Base-by-base conservation (phyloP, 2,113 vertebrate species). In the Cichladusa arquata region DNA sequence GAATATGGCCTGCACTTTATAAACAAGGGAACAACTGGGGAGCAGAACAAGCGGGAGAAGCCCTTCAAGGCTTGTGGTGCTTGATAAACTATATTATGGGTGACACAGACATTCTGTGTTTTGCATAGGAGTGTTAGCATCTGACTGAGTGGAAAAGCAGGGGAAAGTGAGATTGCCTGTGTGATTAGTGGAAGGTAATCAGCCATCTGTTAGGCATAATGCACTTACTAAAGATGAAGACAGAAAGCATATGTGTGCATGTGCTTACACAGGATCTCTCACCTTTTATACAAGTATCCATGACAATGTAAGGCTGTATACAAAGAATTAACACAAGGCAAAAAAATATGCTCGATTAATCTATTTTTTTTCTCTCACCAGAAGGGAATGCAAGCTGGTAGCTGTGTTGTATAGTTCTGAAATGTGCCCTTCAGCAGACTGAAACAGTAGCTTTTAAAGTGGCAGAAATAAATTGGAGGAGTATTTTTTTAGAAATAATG, bases 111-210 rank as follows among this genome's bases (percentile, higher is more conserved):
- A 12, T n/a, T 36, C 36, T 50, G 0, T 81, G 65, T 64, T 95
- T 81, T 88, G 80, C 86, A 79, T 51, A 38, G 88, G 57, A 65
- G 67, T 8, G 5, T 86, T 88, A 89, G 56, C 44, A 66, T 79
- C 81, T 96, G 91, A 90, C 61, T 69, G 80, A 97, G 93, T 1
- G 4, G 88, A 95, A 90, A 95, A 90, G 71, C 81, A 57, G 50
- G 69, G 85, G 87, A 81, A 89, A 87, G 66, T 1, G 48, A 50
- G 58, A 19, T 89, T 77, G 73, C 66, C 36, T 76, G 4, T 86
- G 93, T 89, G 96, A 95, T 94, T 95, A 95, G 74, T 45, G 79
- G 44, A 88, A 94, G 93, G 82, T 93, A 86, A 95, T 95, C 90
- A 95, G 74, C 91, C 93, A 88, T 92, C 92, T 97, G 87, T 73